Evolutionary conservation across 2,888 invertebrate genomes (phyloP).

Genomic region (Diaperis boleti): DNA sequence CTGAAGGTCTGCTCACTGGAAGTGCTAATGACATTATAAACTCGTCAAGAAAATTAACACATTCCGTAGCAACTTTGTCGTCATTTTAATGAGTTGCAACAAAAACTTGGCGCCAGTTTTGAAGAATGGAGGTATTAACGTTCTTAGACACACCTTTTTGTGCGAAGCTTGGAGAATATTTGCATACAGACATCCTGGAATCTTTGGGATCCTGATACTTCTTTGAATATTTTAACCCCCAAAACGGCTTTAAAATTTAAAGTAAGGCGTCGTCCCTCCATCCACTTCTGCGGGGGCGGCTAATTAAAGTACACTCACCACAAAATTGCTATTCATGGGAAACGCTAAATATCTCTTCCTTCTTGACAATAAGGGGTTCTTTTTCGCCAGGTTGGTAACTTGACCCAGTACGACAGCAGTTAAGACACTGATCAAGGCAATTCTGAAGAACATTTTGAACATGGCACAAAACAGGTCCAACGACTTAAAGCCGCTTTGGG

Average conservation of each 20-base stretch:
- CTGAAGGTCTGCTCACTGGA: slow-evolving; percentile 5
- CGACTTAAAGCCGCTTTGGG: background rate
- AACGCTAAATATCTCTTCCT: slow-evolving; percentile 68
- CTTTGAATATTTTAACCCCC: slow-evolving; percentile 45
- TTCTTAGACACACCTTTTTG: slow-evolving; percentile 3
- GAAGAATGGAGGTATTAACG: background rate
- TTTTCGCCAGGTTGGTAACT: slow-evolving; percentile 44
- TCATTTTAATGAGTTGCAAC: background rate
- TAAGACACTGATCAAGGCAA: slow-evolving; percentile 12
- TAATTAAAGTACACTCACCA: slow-evolving; percentile 52
- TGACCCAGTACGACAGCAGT: background rate
- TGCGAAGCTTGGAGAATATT: slow-evolving; percentile 23
- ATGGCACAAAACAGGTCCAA: background rate
- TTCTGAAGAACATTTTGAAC: slow-evolving; percentile 16
- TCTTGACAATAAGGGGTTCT: slow-evolving; percentile 59
- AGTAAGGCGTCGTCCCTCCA: slow-evolving; percentile 25
- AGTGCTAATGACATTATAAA: background rate
- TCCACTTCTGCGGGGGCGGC: background rate
- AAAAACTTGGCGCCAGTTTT: background rate
- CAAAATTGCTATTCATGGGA: slow-evolving; percentile 67
- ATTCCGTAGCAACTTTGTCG: background rate
- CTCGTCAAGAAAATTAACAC: background rate
- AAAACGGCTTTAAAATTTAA: slow-evolving; percentile 43
- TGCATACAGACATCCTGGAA: slow-evolving; percentile 34
- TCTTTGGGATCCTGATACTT: slow-evolving; percentile 41